phyloP scores from a whole-genome alignment of 2,797 vertebrate species.

The Paratrypauchen microcephalus region DNA sequence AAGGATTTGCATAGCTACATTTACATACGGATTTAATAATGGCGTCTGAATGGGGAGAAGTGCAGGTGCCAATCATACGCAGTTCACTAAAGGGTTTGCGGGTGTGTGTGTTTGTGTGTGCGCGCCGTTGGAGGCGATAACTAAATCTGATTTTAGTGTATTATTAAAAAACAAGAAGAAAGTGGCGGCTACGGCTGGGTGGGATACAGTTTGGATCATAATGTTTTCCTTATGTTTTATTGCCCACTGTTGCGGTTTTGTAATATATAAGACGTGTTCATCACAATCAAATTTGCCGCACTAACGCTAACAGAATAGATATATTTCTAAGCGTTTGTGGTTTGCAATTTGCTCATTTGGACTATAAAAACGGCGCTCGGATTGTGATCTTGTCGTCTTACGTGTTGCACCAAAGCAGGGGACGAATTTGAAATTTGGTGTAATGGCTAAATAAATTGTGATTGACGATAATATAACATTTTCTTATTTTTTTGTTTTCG shows the following conservation, averaged over 20 bases:
- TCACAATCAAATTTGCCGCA: too few species aligned
- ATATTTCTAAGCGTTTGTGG: too few species aligned
- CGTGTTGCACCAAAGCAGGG: background rate
- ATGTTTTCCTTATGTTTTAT: slow-evolving; percentile 8
- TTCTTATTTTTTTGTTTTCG: too few species aligned
- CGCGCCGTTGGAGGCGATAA: slow-evolving; percentile 28
- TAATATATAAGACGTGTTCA: too few species aligned
- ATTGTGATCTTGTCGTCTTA: background rate
- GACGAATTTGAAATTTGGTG: too few species aligned
- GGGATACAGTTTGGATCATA: slow-evolving; percentile 19
- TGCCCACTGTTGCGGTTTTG: too few species aligned
- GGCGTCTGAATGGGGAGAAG: slow-evolving; percentile 58
- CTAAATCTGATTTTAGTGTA: slow-evolving; percentile 39
- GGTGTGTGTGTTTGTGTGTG: slow-evolving; percentile 17
- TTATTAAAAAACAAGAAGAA: slow-evolving; percentile 22
- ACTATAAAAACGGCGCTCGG: background rate
- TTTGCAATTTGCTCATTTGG: background rate
- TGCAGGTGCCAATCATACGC: slow-evolving; percentile 63
- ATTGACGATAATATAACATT: too few species aligned
- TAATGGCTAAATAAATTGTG: too few species aligned
- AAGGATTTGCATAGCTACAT: slow-evolving; percentile 68
- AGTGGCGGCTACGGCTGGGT: slow-evolving; percentile 9
- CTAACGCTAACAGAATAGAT: too few species aligned
- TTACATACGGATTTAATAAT: slow-evolving; percentile 76
- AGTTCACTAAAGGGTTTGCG: slow-evolving; percentile 57